A percentile compares a stretch with the other conserved stretches of the same genome.
These are phyloP conservation scores for Lycopodina hypogea DNA, from an alignment of 37 sponge, comb jelly and placozoan species.

Conservation along the genomic window DNA sequence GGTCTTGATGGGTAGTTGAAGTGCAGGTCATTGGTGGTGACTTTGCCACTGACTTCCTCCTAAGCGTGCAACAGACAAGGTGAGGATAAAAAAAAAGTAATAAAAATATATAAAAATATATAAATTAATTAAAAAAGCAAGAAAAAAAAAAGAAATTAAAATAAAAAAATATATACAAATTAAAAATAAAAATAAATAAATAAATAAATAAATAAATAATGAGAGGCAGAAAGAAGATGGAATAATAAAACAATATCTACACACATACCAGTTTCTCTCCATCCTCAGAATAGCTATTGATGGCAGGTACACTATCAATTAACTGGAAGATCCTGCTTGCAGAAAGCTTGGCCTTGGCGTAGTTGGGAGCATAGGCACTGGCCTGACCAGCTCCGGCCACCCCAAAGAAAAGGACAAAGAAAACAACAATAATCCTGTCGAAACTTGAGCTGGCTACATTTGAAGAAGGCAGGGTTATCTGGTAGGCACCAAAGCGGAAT, in stretches of 20 bases:
- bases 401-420: slow-evolving; percentile 78
- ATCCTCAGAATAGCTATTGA: slow-evolving; percentile 67
- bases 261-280: slow-evolving; percentile 52
- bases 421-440: slow-evolving; percentile 50
- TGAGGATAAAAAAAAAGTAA: too few relatives aligned
- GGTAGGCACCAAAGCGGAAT: slow-evolving; percentile 78
- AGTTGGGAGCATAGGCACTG: slow-evolving; percentile 77
- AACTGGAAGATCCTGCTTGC: slow-evolving; percentile 75
- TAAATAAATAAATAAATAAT: neutral
- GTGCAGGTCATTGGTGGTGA: slow-evolving; percentile 43
- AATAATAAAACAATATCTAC: neutral
- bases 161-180: too few relatives aligned
- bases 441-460: slow-evolving; percentile 10
- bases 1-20: slow-evolving; percentile 86
- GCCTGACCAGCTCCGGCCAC: slow-evolving; percentile 71
- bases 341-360: slow-evolving; percentile 71
- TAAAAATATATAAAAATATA: too few relatives aligned
- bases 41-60: slow-evolving; percentile 10
- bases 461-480: slow-evolving; percentile 10
- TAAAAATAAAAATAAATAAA: too few relatives aligned
- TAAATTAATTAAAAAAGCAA: too few relatives aligned
- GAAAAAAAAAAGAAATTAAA: too few relatives aligned
- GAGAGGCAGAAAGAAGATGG: too few relatives aligned
- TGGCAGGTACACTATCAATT: slow-evolving; percentile 51
- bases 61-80: too few relatives aligned